phyloP scores from a whole-genome alignment of 2,113 vertebrate species.

The Chelonoidis abingdonii region DNA sequence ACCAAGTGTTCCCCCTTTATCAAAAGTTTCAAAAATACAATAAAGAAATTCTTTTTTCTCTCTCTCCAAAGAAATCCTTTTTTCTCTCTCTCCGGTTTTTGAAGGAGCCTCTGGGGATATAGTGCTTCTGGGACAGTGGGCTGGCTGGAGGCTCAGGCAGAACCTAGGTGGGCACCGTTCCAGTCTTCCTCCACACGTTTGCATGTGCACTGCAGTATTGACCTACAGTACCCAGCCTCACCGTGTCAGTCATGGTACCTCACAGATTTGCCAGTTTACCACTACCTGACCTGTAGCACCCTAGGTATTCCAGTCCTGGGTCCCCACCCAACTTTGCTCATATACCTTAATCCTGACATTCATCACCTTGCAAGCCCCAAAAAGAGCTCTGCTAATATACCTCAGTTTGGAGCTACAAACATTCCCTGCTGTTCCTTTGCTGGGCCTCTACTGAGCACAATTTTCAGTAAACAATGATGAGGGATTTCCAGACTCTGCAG shows the following conservation, averaged over 20 bases:
- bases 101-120: rapidly evolving
- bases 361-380: background rate
- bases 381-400: background rate
- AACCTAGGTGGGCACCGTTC: background rate
- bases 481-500: background rate
- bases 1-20: background rate
- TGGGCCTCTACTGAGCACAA: background rate
- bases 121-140: background rate
- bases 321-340: background rate
- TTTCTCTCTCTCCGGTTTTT: background rate
- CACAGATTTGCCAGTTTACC: background rate
- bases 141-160: background rate
- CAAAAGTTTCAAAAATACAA: background rate
- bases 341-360: background rate
- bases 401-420: background rate
- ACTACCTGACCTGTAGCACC: background rate
- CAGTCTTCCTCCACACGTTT: background rate
- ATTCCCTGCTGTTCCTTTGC: background rate
- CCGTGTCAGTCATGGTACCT: background rate
- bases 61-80: background rate
- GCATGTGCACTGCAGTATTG: background rate
- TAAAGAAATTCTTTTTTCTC: background rate
- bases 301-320: background rate
- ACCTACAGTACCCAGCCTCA: background rate
- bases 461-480: background rate